Percentiles rank a stretch among this genome's conserved stretches.
These are phyloP conservation scores for Lasioglossum calceatum DNA, from an alignment of 2,888 invertebrate species.

Conservation along the genomic window DNA sequence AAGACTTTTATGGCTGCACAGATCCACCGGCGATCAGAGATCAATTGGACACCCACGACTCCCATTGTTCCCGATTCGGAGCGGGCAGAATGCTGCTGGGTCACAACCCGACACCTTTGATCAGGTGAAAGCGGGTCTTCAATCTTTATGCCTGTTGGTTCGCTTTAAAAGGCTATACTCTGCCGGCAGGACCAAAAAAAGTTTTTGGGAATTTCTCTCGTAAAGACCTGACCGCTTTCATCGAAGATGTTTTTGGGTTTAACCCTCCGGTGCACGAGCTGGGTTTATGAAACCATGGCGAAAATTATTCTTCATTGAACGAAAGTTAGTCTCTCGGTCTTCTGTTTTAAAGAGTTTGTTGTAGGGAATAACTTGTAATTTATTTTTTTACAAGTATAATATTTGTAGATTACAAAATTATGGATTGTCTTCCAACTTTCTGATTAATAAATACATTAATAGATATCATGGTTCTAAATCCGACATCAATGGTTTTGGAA, in stretches of 20 bases:
- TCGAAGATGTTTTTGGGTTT: background rate
- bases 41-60: constrained; percentile 32
- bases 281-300: too few relatives aligned
- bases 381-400: background rate
- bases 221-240: background rate
- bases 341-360: too few relatives aligned
- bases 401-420: background rate
- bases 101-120: constrained; percentile 40
- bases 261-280: too few relatives aligned
- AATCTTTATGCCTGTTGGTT: constrained; percentile 10
- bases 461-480: too few relatives aligned
- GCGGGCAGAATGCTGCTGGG: constrained; percentile 8
- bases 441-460: background rate
- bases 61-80: constrained; percentile 36
- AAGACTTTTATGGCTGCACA: constrained; percentile 21
- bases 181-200: background rate
- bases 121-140: constrained; percentile 47
- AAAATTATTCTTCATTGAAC: too few relatives aligned
- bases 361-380: background rate
- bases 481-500: background rate
- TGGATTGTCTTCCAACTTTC: background rate
- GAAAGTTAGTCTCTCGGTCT: too few relatives aligned
- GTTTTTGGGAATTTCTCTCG: background rate
- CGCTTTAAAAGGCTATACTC: background rate
- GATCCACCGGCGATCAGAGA: constrained; percentile 26